Conservation (phyloP, 2,888 invertebrate genomes). For the Danaus chrysippus region DNA sequence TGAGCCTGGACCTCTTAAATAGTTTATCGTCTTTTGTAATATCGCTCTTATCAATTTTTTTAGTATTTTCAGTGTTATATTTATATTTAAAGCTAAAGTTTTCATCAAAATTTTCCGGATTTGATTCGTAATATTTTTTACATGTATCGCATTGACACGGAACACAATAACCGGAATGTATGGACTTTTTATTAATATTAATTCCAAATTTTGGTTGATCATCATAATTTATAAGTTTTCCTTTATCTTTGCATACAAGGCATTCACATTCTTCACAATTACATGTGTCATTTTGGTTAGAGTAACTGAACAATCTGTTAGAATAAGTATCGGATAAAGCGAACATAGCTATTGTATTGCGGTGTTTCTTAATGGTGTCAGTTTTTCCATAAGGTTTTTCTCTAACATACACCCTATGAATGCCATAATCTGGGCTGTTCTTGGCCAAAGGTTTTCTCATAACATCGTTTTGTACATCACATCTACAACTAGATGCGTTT, state of each 20-base stretch:
- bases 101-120: too few species aligned
- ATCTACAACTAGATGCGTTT: constrained; percentile 44
- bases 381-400: constrained; percentile 14
- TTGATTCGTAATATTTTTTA: too few species aligned
- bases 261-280: constrained; percentile 47
- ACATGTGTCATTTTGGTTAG: constrained; percentile 28
- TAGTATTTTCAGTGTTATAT: too few species aligned
- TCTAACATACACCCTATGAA: constrained; percentile 38
- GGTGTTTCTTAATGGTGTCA: constrained; percentile 16
- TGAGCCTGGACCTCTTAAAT: too few species aligned
- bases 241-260: constrained; percentile 38
- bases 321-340: constrained; percentile 36
- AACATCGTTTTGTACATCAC: constrained; percentile 41
- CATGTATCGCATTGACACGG: too few species aligned
- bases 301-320: constrained; percentile 13
- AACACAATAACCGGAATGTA: too few species aligned
- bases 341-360: constrained; percentile 43
- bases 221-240: constrained; percentile 25
- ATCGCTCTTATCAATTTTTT: too few species aligned
- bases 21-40: too few species aligned
- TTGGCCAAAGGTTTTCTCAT: constrained; percentile 47
- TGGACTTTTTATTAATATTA: constrained; percentile 2
- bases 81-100: too few species aligned
- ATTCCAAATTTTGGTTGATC: constrained; percentile 1
- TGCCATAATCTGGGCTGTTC: constrained; percentile 47